phyloP scores from a whole-genome alignment of 2,888 invertebrate genomes.

The Xestoiulus laeticollis region DNA sequence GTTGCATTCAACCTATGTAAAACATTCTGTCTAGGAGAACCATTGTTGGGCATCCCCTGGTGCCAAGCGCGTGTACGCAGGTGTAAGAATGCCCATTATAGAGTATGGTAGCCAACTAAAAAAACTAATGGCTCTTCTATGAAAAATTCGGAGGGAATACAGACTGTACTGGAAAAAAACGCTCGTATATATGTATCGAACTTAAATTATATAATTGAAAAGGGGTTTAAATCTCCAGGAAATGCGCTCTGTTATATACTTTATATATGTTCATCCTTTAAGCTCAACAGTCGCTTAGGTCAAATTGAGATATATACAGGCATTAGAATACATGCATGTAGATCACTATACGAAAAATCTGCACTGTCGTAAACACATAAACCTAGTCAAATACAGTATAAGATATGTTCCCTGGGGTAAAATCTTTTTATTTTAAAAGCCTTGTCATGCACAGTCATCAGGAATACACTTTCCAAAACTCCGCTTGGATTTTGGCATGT shows the following conservation, averaged over 20 bases:
- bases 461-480: background rate
- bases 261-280: background rate
- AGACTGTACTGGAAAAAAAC: too few relatives aligned
- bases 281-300: background rate
- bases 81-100: too few relatives aligned
- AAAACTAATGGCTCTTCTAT: too few relatives aligned
- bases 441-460: slow-evolving; percentile 1
- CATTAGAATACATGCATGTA: background rate
- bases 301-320: background rate
- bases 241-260: background rate
- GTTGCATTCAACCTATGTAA: too few relatives aligned
- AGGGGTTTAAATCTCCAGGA: background rate
- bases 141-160: too few relatives aligned
- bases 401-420: background rate
- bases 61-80: too few relatives aligned
- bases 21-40: too few relatives aligned
- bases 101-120: too few relatives aligned
- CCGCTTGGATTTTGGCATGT: background rate
- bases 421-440: background rate
- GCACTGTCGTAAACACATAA: slow-evolving; percentile 16
- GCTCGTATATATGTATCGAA: too few relatives aligned
- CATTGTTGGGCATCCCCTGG: too few relatives aligned
- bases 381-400: slow-evolving; percentile 8
- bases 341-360: background rate
- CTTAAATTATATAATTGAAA: background rate